Evolutionary conservation across 1,140 invertebrate genomes (phyloP).

Genomic region (Solenopsis invicta): DNA sequence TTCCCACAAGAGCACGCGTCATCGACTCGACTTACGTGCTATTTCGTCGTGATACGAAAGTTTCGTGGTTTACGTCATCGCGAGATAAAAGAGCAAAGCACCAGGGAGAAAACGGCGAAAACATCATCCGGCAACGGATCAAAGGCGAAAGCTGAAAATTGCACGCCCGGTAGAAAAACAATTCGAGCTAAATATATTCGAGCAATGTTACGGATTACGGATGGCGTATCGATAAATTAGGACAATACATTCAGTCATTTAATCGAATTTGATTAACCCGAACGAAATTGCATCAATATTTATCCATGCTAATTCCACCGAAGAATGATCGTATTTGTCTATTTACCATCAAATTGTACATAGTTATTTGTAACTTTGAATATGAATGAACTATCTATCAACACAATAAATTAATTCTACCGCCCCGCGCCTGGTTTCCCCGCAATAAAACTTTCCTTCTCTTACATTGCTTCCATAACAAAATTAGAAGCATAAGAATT

Average conservation of each 20-base stretch:
- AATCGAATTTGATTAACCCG: conserved; percentile 9
- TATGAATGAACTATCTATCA: conserved; percentile 37
- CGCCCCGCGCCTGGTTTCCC: neutral
- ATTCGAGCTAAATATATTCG: neutral
- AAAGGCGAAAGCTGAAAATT: conserved; percentile 11
- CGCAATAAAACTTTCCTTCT: neutral
- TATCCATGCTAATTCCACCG: neutral
- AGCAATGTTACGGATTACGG: neutral
- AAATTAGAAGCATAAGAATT: conserved; percentile 45
- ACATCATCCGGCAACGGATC: conserved; percentile 6
- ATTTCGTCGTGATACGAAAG: conserved; percentile 72
- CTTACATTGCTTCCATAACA: neutral
- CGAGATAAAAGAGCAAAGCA: neutral
- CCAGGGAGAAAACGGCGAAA: neutral
- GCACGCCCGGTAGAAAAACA: neutral
- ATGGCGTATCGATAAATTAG: neutral
- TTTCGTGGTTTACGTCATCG: conserved; percentile 69
- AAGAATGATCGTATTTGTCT: neutral
- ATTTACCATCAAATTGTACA: conserved; percentile 3
- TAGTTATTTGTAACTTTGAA: neutral
- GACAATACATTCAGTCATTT: neutral
- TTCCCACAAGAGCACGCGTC: conserved; percentile 51
- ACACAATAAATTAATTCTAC: conserved; percentile 24
- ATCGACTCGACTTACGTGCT: conserved; percentile 74
- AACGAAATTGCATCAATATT: conserved; percentile 35